These are phyloP conservation scores for Rousettus leschenaultii DNA, from an alignment of 2,113 vertebrate species.

Conservation along the genomic window DNA sequence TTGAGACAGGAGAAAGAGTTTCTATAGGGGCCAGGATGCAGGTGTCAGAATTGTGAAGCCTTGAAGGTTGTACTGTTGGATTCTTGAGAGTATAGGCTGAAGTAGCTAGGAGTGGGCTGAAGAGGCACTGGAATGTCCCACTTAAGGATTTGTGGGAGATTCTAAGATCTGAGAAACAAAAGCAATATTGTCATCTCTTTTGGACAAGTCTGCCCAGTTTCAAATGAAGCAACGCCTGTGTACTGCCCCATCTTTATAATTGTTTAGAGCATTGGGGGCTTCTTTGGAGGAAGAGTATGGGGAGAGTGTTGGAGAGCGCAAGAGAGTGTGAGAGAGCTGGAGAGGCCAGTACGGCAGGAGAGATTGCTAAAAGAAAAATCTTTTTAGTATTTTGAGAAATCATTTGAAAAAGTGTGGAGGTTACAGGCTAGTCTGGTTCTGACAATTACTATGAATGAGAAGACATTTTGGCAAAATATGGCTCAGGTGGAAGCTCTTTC, in stretches of 20 bases:
- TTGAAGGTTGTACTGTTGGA: constrained; percentile 50
- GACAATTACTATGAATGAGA: background rate
- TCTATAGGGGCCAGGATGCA: constrained; percentile 52
- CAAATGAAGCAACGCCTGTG: background rate
- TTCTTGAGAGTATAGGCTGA: constrained; percentile 30
- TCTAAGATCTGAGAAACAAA: constrained; percentile 60
- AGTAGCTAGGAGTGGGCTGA: constrained; percentile 52
- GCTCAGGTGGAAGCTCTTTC: background rate
- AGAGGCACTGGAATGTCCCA: constrained; percentile 48
- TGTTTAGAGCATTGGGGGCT: constrained; percentile 6
- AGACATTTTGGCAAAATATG: background rate
- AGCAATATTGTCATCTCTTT: constrained; percentile 47
- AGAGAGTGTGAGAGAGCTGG: constrained; percentile 30
- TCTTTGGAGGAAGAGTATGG: background rate
- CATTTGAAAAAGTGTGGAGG: constrained; percentile 3
- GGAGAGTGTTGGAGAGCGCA: background rate
- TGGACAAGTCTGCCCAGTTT: constrained; percentile 7
- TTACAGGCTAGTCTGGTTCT: background rate
- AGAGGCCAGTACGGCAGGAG: background rate
- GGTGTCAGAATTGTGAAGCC: constrained; percentile 61
- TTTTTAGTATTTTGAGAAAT: constrained; percentile 26
- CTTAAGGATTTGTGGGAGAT: constrained; percentile 39
- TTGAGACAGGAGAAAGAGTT: constrained; percentile 32
- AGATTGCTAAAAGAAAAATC: background rate
- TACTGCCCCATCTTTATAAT: constrained; percentile 31